Percentiles rank a stretch among this genome's conserved stretches.
Evolutionary conservation across 2,113 vertebrate species (phyloP).

Genomic region (Eretmochelys imbricata): DNA sequence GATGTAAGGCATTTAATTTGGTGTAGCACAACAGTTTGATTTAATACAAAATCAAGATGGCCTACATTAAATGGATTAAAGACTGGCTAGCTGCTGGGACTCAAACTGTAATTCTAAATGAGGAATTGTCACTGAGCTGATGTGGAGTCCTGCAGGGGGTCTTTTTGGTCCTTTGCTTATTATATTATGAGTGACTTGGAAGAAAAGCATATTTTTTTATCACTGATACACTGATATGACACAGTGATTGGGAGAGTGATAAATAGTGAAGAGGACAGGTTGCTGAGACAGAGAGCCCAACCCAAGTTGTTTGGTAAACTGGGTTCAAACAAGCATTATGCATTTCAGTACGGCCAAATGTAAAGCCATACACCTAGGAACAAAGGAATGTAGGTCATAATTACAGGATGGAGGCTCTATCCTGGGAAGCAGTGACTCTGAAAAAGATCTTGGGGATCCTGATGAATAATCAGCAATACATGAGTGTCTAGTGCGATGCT

Average conservation of each 20-base stretch:
- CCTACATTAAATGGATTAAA: background rate
- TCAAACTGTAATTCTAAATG: background rate
- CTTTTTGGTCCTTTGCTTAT: background rate
- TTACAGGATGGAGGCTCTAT: background rate
- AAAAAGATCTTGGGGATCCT: background rate
- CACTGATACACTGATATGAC: background rate
- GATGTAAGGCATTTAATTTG: background rate
- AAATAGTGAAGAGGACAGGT: background rate
- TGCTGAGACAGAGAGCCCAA: background rate
- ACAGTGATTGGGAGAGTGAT: background rate
- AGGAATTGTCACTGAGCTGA: background rate
- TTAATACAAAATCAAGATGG: background rate
- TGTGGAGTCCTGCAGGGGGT: background rate
- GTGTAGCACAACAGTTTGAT: background rate
- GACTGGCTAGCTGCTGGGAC: background rate
- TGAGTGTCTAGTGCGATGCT: background rate
- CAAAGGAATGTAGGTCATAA: background rate
- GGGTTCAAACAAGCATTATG: background rate
- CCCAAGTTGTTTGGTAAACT: background rate
- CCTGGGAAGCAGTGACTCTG: background rate
- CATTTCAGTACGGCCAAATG: background rate
- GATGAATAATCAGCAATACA: background rate
- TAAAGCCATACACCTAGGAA: background rate
- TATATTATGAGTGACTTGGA: background rate
- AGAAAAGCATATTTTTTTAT: background rate